These are phyloP conservation scores for Philotrypesis tridentata DNA, from an alignment of 1,140 invertebrate species.

Conservation along the genomic window DNA sequence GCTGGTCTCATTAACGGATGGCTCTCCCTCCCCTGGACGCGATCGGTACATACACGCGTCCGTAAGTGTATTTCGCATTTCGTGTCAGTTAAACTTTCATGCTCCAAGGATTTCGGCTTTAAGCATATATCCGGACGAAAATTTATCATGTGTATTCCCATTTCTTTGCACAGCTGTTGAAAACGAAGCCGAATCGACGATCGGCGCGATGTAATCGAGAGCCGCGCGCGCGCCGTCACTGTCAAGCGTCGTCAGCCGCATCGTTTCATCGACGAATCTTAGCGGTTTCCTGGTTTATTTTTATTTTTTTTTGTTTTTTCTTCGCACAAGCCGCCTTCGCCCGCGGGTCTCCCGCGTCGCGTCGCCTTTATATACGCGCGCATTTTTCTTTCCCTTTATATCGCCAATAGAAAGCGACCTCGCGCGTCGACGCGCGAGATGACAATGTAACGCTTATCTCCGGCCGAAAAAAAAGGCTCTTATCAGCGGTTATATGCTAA, in stretches of 20 bases:
- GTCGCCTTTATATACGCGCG: background rate
- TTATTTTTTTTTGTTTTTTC: no score
- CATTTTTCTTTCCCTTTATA: background rate
- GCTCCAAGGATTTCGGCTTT: background rate
- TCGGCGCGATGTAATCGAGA: slow-evolving; percentile 25
- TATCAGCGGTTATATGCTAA: slow-evolving; percentile 29
- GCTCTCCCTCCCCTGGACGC: no score
- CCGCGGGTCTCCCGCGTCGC: background rate
- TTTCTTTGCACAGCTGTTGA: slow-evolving; percentile 27
- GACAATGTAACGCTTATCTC: background rate
- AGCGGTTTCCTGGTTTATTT: slow-evolving; percentile 18
- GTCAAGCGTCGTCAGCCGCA: background rate
- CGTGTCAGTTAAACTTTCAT: background rate
- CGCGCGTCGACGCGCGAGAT: no score
- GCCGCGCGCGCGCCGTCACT: background rate
- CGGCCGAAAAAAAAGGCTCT: background rate
- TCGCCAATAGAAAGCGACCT: background rate
- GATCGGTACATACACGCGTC: background rate
- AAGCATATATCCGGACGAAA: slow-evolving; percentile 21
- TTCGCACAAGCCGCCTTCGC: background rate
- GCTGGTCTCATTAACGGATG: no score
- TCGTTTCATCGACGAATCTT: slow-evolving; percentile 24
- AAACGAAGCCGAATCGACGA: background rate
- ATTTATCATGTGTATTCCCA: background rate
- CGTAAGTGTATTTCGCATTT: background rate